phyloP scores from a whole-genome alignment of 2,113 vertebrate genomes.

The Cervus canadensis region DNA sequence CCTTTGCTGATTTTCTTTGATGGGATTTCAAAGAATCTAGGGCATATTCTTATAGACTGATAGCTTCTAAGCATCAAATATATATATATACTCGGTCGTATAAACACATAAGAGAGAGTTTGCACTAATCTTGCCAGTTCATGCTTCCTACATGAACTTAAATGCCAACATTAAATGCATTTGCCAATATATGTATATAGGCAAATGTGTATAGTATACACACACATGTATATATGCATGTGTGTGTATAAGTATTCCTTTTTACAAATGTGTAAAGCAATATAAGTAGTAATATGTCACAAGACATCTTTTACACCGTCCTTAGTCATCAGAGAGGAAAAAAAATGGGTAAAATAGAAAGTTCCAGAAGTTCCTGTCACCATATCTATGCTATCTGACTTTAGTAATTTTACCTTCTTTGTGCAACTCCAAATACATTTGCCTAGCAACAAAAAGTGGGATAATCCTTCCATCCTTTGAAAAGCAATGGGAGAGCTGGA shows the following conservation, averaged over 20 bases:
- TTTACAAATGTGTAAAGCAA: neutral
- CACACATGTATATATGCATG: rapidly evolving
- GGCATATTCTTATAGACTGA: neutral
- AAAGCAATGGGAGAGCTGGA: slow-evolving; percentile 25
- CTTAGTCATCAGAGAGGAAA: neutral
- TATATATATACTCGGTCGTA: neutral
- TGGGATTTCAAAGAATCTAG: slow-evolving; percentile 43
- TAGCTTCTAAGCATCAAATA: neutral
- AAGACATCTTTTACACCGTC: slow-evolving; percentile 50
- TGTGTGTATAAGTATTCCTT: neutral
- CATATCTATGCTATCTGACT: slow-evolving; percentile 51
- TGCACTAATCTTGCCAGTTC: neutral
- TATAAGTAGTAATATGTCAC: neutral
- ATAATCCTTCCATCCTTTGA: slow-evolving; percentile 19
- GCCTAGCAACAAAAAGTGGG: slow-evolving; percentile 50
- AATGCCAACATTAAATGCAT: neutral
- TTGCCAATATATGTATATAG: neutral
- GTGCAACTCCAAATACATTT: slow-evolving; percentile 54
- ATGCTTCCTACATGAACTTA: neutral
- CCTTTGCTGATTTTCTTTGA: slow-evolving; percentile 47
- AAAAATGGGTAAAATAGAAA: slow-evolving; percentile 55
- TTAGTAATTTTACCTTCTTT: slow-evolving; percentile 69
- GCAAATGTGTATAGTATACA: neutral
- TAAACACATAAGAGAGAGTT: neutral
- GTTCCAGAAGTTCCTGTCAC: slow-evolving; percentile 40